Evolutionary conservation across 2,113 vertebrate species (phyloP).

Genomic region (Rhinolophus ferrumequinum): DNA sequence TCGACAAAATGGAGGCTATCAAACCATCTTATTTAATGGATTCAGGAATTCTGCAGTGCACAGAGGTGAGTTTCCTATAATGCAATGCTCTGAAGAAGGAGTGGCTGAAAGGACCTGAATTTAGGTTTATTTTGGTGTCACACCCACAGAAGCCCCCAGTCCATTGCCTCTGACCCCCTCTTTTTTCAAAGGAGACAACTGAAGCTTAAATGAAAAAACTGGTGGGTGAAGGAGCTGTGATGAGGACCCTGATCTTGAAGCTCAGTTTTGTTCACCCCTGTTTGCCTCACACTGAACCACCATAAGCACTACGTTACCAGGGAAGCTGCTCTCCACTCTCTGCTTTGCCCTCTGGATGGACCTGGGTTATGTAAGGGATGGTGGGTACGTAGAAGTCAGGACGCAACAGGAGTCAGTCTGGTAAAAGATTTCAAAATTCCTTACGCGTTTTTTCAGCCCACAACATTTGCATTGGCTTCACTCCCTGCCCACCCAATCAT

Average conservation of each 20-base stretch:
- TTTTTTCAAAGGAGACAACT: neutral
- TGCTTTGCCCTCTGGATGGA: neutral
- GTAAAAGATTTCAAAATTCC: constrained; percentile 59
- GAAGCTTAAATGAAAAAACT: neutral
- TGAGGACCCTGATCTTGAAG: neutral
- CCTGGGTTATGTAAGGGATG: neutral
- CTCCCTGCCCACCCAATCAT: constrained; percentile 45
- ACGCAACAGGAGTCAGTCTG: neutral
- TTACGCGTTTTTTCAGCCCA: constrained; percentile 44
- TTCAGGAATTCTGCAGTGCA: neutral
- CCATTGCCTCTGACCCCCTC: neutral
- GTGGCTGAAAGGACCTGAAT: neutral
- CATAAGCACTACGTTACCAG: neutral
- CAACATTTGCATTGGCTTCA: constrained; percentile 66
- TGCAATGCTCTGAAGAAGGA: neutral
- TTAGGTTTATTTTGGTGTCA: constrained; percentile 19
- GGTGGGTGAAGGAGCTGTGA: neutral
- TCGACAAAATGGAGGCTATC: constrained; percentile 9
- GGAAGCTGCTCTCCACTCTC: neutral
- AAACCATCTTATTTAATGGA: constrained; percentile 29
- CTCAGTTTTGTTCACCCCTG: neutral
- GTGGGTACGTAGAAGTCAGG: neutral
- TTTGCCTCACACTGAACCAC: neutral
- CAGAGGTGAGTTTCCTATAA: neutral
- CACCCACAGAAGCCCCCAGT: neutral